These are phyloP conservation scores for Aeoliscus strigatus DNA, from an alignment of 2,797 vertebrate genomes.

Conservation along the genomic window DNA sequence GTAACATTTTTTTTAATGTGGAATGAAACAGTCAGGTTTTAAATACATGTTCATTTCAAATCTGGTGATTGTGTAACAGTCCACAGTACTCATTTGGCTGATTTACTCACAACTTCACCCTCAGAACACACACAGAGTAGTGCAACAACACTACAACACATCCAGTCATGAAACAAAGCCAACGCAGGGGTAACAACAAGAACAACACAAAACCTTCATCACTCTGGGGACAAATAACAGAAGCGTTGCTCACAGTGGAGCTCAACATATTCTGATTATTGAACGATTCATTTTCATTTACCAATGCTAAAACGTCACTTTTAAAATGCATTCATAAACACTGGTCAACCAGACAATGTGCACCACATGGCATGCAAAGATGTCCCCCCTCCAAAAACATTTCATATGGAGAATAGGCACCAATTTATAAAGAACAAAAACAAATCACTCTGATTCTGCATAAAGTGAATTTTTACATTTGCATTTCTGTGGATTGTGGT, in stretches of 20 bases:
- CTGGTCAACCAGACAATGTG: slow-evolving; percentile 7
- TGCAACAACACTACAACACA: slow-evolving; percentile 5
- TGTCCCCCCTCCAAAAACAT: background rate
- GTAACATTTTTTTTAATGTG: too few relatives aligned
- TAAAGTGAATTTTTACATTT: slow-evolving; percentile 7
- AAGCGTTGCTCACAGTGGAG: slow-evolving; percentile 1
- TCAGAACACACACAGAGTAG: background rate
- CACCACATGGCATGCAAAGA: slow-evolving; percentile 18
- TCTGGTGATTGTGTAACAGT: too few relatives aligned
- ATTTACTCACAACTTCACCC: background rate
- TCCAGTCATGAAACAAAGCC: slow-evolving; percentile 1
- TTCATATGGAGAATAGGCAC: slow-evolving; percentile 34
- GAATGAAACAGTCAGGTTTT: too few relatives aligned
- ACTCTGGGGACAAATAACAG: too few relatives aligned
- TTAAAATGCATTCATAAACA: slow-evolving; percentile 21
- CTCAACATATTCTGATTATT: background rate
- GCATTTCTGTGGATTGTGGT: background rate
- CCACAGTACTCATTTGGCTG: too few relatives aligned
- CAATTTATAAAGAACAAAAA: background rate
- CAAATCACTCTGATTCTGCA: slow-evolving; percentile 13
- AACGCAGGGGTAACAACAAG: slow-evolving; percentile 1
- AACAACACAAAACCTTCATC: background rate
- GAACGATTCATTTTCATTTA: background rate
- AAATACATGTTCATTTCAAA: too few relatives aligned
- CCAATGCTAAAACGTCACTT: background rate